Evolutionary conservation across 2,797 vertebrate species (phyloP).

Genomic region (Syngnathus rostellatus): DNA sequence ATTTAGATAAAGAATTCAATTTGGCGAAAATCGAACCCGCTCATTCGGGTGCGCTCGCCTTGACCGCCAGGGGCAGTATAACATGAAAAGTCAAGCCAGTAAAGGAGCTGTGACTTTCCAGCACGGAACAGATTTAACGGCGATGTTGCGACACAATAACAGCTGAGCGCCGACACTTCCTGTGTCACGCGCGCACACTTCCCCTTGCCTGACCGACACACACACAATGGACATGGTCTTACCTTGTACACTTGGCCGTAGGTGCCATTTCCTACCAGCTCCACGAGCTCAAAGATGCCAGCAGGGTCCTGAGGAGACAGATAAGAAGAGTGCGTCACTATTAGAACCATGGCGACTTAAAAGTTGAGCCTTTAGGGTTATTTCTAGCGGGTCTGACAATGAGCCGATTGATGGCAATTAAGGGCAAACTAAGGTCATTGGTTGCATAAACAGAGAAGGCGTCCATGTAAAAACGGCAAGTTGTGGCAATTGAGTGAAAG

Average conservation of each 20-base stretch:
- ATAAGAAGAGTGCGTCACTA: not conserved
- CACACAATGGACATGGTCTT: conserved; percentile 31
- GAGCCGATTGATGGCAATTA: too few species aligned
- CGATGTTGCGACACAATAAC: conserved; percentile 21
- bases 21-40: too few species aligned
- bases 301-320: conserved; percentile 77
- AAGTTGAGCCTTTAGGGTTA: not conserved
- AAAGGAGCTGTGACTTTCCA: conserved; percentile 59
- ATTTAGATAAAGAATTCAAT: not conserved
- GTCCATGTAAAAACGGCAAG: too few species aligned
- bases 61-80: too few species aligned
- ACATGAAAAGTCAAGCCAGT: conserved; percentile 35
- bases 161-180: conserved; percentile 24
- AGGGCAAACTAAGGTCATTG: not conserved
- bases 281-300: conserved; percentile 91
- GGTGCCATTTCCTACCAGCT: conserved; percentile 91
- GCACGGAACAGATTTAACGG: conserved; percentile 46
- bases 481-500: too few species aligned
- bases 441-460: not conserved
- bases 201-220: not conserved
- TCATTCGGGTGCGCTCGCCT: too few species aligned
- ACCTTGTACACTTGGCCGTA: conserved; percentile 95
- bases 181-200: conserved; percentile 18
- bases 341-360: not conserved
- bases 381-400: too few species aligned